Conservation (phyloP, 2,113 vertebrate genomes). For the Halcyon senegalensis region DNA sequence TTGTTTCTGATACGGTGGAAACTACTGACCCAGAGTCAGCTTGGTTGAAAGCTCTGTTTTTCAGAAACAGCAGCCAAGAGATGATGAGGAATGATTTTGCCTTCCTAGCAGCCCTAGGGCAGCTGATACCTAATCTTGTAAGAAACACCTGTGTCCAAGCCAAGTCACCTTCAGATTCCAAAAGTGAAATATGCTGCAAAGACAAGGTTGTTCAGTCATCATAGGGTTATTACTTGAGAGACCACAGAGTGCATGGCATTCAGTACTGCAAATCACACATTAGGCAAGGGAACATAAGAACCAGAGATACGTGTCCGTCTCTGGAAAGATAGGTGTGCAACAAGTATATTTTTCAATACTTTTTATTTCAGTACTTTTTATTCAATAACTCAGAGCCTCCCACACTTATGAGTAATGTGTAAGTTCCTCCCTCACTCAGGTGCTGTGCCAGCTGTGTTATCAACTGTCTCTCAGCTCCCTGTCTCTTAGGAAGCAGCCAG, state of each 20-base stretch:
- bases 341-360: not conserved
- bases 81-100: not conserved
- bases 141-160: not conserved
- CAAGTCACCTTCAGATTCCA: not conserved
- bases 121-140: not conserved
- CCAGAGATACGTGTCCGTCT: not conserved
- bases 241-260: not conserved
- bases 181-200: not conserved
- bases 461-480: not conserved
- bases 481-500: not conserved
- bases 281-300: not conserved
- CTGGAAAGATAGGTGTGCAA: not conserved
- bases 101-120: not conserved
- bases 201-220: not conserved
- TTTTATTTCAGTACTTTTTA: not conserved
- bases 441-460: not conserved
- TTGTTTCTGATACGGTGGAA: not conserved
- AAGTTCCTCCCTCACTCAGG: not conserved
- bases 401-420: not conserved
- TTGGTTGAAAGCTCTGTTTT: not conserved
- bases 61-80: not conserved
- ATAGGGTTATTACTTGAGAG: not conserved
- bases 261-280: not conserved
- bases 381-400: not conserved
- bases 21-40: not conserved